Base-by-base conservation (phyloP, 2,797 vertebrate genomes). In the Macropodus opercularis region DNA sequence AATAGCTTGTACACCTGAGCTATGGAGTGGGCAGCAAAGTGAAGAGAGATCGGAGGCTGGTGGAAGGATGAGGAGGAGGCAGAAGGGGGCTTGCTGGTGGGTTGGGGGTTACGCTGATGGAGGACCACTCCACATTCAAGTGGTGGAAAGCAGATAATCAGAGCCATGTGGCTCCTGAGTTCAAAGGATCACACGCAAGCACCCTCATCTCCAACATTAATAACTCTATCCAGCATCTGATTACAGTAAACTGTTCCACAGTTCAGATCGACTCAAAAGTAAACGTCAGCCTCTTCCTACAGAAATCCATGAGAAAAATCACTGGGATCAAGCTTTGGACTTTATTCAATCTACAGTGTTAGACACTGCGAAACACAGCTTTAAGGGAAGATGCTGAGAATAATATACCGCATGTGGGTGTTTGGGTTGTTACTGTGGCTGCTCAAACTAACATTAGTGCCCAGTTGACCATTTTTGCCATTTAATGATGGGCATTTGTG, bases 101-200 rank as follows among this genome's bases (percentile, higher is more conserved):
- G 74, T 53, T 63, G 60, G 44, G 66, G 66, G 72, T 83, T 57
- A 80, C 19, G 1, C 52, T 41, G 75, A 82, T 84, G 60, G 53
- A 85, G 82, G 32, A 51, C 79, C 80, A 86, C 87, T 89, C 50
- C 67, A 81, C 42, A 48, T 50, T 75, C 15, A 17, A 84, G 81
- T 75, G 73, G 49, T 49, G 65, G 71, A 48, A 85, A 79, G 79
- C 66, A 47, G 80, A 79, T 85, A 80, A 87, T 87, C 85, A 88
- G 77, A 69, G 67, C 17, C 12, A 83, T 50, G 76, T 66, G 76
- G 67, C 69, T 77, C 38, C 52, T 9, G 53, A 62, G 71, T 58
- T 84, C 59, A 83, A 24, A 71, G 57, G 81, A 73, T 80, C 49
- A 61, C 32, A 10, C 43, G 44, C 51, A 61, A 83, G 79, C 57